Percentiles rank a stretch among this genome's conserved stretches.
phyloP scores from a whole-genome alignment of 2,888 invertebrate species.

The Dorcus hopei region DNA sequence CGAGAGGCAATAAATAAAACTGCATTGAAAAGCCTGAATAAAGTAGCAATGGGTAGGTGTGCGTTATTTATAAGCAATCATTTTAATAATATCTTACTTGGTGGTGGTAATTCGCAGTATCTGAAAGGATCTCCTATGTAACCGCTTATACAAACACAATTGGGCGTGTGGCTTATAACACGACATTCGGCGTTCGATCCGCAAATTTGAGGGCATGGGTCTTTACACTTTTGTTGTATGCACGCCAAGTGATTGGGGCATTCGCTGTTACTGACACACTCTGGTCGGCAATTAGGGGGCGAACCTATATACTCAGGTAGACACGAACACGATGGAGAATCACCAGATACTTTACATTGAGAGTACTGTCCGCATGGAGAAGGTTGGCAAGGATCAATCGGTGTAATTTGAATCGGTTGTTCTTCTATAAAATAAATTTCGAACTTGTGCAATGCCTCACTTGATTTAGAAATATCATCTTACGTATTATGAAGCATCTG shows the following conservation, averaged over 20 bases:
- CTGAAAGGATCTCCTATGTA: constrained; percentile 64
- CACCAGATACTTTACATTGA: constrained; percentile 53
- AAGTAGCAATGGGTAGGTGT: no score
- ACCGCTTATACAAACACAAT: constrained; percentile 60
- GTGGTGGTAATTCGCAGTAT: constrained; percentile 54
- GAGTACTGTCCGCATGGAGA: constrained; percentile 71
- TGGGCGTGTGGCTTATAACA: constrained; percentile 70
- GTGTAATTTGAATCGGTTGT: constrained; percentile 19
- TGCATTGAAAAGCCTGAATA: no score
- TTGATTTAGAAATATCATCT: constrained; percentile 27
- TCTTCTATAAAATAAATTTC: constrained; percentile 11
- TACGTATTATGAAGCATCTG: constrained; percentile 60
- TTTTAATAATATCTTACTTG: constrained; percentile 11
- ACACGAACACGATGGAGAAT: constrained; percentile 61
- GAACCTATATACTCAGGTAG: constrained; percentile 59
- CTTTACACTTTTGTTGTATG: constrained; percentile 70
- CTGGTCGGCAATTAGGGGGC: constrained; percentile 71
- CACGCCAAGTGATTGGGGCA: constrained; percentile 69
- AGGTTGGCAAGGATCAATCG: constrained; percentile 62
- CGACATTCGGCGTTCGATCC: constrained; percentile 70
- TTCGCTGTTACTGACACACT: constrained; percentile 70
- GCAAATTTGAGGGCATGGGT: constrained; percentile 74
- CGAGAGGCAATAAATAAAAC: no score
- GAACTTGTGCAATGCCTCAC: neutral
- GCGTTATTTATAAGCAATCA: constrained; percentile 4